Conservation (phyloP, 2,888 invertebrate species). For the Drosophila fungiperda region DNA sequence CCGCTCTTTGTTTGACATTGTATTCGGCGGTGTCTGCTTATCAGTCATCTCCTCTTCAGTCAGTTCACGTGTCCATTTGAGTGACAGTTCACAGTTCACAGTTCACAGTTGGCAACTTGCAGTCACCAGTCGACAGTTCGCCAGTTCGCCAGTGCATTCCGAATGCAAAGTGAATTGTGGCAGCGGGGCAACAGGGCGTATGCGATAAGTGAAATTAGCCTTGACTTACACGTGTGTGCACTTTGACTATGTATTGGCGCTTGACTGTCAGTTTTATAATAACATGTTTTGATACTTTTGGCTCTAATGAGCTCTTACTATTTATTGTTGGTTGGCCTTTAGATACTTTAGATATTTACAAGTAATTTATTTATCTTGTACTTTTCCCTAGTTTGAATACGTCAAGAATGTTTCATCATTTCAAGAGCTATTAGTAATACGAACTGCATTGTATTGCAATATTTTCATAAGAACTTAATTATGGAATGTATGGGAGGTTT, state of each 20-base stretch:
- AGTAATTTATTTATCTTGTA: neutral
- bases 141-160: slow-evolving; percentile 12
- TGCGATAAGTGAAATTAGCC: slow-evolving; percentile 53
- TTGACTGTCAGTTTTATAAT: slow-evolving; percentile 2
- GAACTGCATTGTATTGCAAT: neutral
- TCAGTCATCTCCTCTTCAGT: slow-evolving; percentile 31
- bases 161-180: slow-evolving; percentile 35
- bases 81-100: slow-evolving; percentile 47
- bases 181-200: slow-evolving; percentile 56
- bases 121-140: neutral
- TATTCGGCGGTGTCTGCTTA: slow-evolving; percentile 34
- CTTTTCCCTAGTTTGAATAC: neutral
- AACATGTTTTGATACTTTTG: neutral
- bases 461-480: too few species aligned
- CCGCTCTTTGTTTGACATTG: slow-evolving; percentile 19
- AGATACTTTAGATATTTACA: neutral
- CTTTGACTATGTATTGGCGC: slow-evolving; percentile 9
- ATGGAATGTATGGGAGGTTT: too few species aligned
- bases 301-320: slow-evolving; percentile 3
- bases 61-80: slow-evolving; percentile 38
- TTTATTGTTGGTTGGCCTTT: neutral
- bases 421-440: neutral
- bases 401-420: neutral
- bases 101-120: neutral
- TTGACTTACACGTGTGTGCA: slow-evolving; percentile 27